Base-by-base conservation (phyloP, 2,113 vertebrate species). In the Tichodroma muraria region DNA sequence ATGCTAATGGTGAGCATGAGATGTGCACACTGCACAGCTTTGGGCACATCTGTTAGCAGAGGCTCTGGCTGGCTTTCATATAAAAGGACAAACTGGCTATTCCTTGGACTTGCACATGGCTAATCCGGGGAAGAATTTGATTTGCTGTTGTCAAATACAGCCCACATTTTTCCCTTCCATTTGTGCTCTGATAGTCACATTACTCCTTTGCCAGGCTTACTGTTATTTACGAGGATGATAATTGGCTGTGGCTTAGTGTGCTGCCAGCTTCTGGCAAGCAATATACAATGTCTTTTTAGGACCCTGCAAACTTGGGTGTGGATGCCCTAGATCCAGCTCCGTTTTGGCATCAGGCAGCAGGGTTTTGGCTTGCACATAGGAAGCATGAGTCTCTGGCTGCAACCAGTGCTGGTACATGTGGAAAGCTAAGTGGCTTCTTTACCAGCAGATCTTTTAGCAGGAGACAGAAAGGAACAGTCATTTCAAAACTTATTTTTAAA, bases 1-100 rank as follows among this genome's bases (percentile, higher is more conserved):
- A 98, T 80, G 97, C 98, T 71, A 97, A 97, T 38, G 99, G 99
- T 99, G 92, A 97, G 97, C 42, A 10, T 21, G 45, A 76, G 73
- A 63, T 8, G 4, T 70, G 69, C 72, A 61, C 42, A 13, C 50
- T 60, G 31, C 56, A 16, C 54, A 42, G 60, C 71, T 61, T 57
- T 1, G 27, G 79, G 53, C 56, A 64, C 81, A 54, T 88, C 65
- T 88, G 53, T 73, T 81, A 68, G 88, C 59, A 73, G 61, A 79
- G 52, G 38, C 63, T 87, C n/a, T 85, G 75, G 37, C 69, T 84
- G 73, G 16, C 82, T 88, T 78, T 80, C 49, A 38, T 37, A 10
- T 60, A 8, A 37, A 65, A 88, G 80, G 80, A 81, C 77, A 94
- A 86, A 57, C 60, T 81, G 73, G 47, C 73, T 68, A 13, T 70